Evolutionary conservation across 2,797 vertebrate genomes (phyloP).

Genomic region (Molossus alvarezi): DNA sequence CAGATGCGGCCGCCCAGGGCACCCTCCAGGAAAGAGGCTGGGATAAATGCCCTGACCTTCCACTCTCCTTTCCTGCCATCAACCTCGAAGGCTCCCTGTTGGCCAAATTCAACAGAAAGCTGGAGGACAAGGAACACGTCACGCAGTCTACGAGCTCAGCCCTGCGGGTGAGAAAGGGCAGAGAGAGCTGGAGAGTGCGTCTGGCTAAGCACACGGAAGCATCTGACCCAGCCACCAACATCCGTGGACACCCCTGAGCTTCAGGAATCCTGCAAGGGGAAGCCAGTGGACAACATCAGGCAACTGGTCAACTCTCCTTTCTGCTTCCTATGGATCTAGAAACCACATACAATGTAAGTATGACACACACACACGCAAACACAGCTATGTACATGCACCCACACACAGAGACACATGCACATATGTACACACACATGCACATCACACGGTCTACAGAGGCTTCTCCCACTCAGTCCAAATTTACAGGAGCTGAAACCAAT

Average conservation of each 20-base stretch:
- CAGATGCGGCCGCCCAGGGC: background rate
- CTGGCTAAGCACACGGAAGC: background rate
- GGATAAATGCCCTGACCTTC: background rate
- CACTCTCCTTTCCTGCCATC: background rate
- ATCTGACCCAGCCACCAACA: background rate
- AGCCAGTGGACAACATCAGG: background rate
- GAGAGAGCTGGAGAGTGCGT: background rate
- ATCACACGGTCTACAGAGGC: background rate
- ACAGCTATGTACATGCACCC: background rate
- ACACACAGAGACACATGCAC: background rate
- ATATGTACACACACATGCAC: fast-evolving
- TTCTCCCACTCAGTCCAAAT: constrained; percentile 69
- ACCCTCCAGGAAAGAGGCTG: background rate
- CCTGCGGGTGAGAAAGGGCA: background rate
- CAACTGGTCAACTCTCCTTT: background rate
- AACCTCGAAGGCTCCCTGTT: background rate
- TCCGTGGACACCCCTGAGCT: background rate
- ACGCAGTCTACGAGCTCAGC: background rate
- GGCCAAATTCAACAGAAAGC: background rate
- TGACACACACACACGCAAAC: background rate
- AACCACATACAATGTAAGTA: background rate
- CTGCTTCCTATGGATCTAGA: background rate
- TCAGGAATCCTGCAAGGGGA: background rate
- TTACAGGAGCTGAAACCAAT: constrained; percentile 73
- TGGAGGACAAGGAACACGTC: background rate